Evolutionary conservation across 2,113 vertebrate genomes (phyloP).

Genomic region (Pan paniscus): DNA sequence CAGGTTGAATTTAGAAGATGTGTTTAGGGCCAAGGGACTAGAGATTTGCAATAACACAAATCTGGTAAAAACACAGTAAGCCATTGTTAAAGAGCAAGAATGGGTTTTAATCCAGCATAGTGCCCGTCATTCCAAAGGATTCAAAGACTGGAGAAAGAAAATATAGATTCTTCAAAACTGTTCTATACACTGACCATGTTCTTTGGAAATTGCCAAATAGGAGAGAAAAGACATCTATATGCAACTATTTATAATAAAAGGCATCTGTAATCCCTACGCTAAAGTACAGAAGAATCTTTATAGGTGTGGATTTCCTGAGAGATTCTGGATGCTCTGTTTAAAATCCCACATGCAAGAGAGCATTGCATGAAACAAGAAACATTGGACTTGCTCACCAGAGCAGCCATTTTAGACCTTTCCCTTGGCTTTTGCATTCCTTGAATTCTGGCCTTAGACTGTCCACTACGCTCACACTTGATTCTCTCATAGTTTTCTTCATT

Average conservation of each 20-base stretch:
- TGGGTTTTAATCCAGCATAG: neutral
- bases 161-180: neutral
- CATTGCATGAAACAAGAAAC: neutral
- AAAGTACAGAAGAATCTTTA: neutral
- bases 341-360: neutral
- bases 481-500: neutral
- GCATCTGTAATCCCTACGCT: neutral
- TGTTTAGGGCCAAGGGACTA: neutral
- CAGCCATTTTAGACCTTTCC: neutral
- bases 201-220: neutral
- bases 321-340: neutral
- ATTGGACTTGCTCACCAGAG: rapidly evolving
- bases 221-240: rapidly evolving
- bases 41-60: neutral
- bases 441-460: neutral
- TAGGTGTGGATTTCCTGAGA: neutral
- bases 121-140: neutral
- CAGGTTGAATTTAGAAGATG: neutral
- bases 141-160: neutral
- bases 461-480: neutral
- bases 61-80: neutral
- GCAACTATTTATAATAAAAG: neutral
- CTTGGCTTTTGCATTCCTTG: neutral
- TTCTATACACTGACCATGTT: neutral
- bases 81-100: neutral